Evolutionary conservation across 2,888 invertebrate species (phyloP).

Genomic region (Escarpia spicata): DNA sequence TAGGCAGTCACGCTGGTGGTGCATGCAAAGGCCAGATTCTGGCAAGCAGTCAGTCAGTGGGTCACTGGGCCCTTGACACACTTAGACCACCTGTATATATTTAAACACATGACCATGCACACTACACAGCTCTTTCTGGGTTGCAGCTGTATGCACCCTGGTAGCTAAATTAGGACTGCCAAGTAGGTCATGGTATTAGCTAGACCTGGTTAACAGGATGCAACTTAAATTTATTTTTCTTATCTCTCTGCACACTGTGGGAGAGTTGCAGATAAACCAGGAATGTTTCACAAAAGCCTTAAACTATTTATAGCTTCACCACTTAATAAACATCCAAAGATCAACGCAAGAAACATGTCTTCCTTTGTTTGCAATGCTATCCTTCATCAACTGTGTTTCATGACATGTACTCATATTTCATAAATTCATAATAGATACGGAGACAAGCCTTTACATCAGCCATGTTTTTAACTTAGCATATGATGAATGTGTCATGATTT

Average conservation of each 20-base stretch:
- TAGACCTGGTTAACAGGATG: background rate
- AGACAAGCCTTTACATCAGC: too few species aligned
- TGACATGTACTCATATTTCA: too few species aligned
- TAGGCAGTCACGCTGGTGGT: background rate
- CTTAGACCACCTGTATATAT: background rate
- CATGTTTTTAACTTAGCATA: too few species aligned
- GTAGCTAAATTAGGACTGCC: background rate
- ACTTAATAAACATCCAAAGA: background rate
- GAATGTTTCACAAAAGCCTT: background rate
- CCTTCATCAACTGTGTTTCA: background rate
- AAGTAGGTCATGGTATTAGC: background rate
- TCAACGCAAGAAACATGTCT: background rate
- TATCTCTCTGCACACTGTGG: background rate
- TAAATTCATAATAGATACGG: too few species aligned
- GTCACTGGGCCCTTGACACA: slow-evolving; percentile 4
- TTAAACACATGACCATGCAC: background rate
- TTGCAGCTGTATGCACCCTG: background rate
- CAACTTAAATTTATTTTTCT: background rate
- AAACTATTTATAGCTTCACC: background rate
- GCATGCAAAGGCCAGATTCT: background rate
- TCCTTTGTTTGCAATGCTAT: background rate
- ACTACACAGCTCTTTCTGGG: background rate
- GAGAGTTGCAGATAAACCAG: background rate
- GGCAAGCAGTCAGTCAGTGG: background rate
- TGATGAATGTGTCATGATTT: too few species aligned